phyloP scores from a whole-genome alignment of 2,797 vertebrate species.

The Pteronotus mesoamericanus region DNA sequence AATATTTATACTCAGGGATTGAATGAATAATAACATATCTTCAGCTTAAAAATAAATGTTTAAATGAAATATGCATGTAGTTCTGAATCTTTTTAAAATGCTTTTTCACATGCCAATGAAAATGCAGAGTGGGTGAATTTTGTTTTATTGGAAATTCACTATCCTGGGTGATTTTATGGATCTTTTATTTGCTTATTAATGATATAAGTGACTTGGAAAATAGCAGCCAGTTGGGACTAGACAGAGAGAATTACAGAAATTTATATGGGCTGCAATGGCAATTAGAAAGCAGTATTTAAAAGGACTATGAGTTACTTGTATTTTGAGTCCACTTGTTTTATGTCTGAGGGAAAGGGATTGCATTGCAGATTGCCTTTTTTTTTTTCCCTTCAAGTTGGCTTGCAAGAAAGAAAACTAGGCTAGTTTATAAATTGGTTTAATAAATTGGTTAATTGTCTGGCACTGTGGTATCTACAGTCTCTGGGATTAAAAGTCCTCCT shows the following conservation, averaged over 20 bases:
- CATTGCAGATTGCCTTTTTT: background rate
- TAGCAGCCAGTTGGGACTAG: background rate
- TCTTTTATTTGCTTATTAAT: constrained; percentile 46
- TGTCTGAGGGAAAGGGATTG: background rate
- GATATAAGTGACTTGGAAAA: constrained; percentile 30
- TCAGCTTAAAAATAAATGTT: constrained; percentile 58
- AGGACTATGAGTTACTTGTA: background rate
- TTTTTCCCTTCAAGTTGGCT: background rate
- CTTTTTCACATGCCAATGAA: constrained; percentile 31
- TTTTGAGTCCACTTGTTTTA: background rate
- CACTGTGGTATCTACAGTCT: background rate
- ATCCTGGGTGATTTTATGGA: background rate
- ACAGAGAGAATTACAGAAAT: constrained; percentile 24
- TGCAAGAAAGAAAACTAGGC: background rate
- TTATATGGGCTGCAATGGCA: background rate
- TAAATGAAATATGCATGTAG: constrained; percentile 54
- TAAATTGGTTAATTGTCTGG: background rate
- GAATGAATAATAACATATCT: constrained; percentile 37
- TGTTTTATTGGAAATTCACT: background rate
- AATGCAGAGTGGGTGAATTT: constrained; percentile 25
- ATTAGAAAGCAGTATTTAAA: constrained; percentile 22
- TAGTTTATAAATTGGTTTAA: background rate
- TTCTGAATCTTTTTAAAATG: constrained; percentile 25
- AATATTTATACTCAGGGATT: constrained; percentile 48
- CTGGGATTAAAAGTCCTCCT: background rate